Percentiles rank a stretch among this genome's conserved stretches.
Conservation (phyloP, 2,888 invertebrate genomes). For the Tubulanus polymorphus region DNA sequence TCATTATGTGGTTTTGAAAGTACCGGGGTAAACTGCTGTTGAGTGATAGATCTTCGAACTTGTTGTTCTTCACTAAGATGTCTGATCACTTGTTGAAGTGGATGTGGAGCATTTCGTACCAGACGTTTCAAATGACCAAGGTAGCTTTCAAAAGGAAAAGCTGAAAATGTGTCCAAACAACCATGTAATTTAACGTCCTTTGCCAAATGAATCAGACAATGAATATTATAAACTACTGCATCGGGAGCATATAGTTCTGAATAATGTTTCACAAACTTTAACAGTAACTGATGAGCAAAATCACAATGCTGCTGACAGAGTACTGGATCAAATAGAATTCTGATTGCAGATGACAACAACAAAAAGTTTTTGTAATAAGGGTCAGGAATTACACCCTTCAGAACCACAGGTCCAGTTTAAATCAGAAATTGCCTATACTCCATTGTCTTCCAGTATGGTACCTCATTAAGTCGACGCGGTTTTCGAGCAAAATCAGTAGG, state of each 20-base stretch:
- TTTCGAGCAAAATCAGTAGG: conserved; percentile 32
- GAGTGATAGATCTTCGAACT: too few relatives aligned
- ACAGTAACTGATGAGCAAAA: conserved; percentile 16
- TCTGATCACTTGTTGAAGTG: conserved; percentile 11
- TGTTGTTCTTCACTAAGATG: too few relatives aligned
- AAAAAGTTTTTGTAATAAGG: conserved; percentile 19
- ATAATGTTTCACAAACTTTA: conserved; percentile 13
- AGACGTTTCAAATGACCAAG: conserved; percentile 13
- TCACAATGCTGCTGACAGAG: conserved; percentile 8
- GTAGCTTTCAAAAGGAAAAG: conserved; percentile 21
- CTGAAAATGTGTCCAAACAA: conserved; percentile 13
- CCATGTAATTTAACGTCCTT: conserved; percentile 17
- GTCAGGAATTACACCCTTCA: conserved; percentile 7
- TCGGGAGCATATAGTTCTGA: conserved; percentile 14
- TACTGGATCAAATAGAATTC: conserved; percentile 9
- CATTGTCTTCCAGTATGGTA: conserved; percentile 36
- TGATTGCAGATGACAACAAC: conserved; percentile 15
- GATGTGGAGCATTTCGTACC: conserved; percentile 12
- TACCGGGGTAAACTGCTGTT: too few relatives aligned
- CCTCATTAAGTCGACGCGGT: conserved; percentile 27
- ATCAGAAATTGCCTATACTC: conserved; percentile 32
- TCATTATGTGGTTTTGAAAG: too few relatives aligned
- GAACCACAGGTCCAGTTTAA: conserved; percentile 28
- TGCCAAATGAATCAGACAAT: conserved; percentile 14
- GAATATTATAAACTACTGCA: conserved; percentile 22